A percentile compares a stretch with the other conserved stretches of the same genome.
These are phyloP conservation scores for Drosophila nr. perissopoda DNA, from an alignment of 2,888 invertebrate species.

Conservation along the genomic window DNA sequence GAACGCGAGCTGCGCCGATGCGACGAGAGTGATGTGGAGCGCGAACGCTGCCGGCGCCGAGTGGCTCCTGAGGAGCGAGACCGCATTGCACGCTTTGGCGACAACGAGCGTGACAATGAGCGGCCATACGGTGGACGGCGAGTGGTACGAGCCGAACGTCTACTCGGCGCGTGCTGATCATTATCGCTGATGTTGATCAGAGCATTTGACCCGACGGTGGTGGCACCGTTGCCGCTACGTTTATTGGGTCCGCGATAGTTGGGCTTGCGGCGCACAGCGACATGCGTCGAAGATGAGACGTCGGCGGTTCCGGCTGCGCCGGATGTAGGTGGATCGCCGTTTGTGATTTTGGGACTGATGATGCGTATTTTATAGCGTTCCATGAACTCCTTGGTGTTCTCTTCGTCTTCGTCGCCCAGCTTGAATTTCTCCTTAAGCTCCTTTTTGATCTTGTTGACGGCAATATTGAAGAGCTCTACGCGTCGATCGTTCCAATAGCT, in stretches of 20 bases:
- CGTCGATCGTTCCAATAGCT: slow-evolving; percentile 93
- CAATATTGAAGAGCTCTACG: slow-evolving; percentile 91
- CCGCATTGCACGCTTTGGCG: slow-evolving; percentile 51
- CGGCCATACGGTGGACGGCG: slow-evolving; percentile 52
- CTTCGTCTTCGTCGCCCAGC: slow-evolving; percentile 85
- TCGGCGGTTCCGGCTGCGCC: neutral
- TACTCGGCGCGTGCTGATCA: slow-evolving; percentile 53
- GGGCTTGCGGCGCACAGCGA: slow-evolving; percentile 50
- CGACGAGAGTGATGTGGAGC: slow-evolving; percentile 51
- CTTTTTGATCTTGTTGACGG: slow-evolving; percentile 88
- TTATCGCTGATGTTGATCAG: slow-evolving; percentile 84
- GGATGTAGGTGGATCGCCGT: neutral
- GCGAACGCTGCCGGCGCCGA: slow-evolving; percentile 36
- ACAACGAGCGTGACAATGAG: slow-evolving; percentile 53
- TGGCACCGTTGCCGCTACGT: slow-evolving; percentile 18
- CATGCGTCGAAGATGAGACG: neutral
- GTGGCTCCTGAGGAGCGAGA: slow-evolving; percentile 49
- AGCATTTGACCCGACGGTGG: slow-evolving; percentile 11
- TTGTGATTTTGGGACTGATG: slow-evolving; percentile 39
- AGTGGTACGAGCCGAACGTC: slow-evolving; percentile 23
- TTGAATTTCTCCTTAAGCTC: slow-evolving; percentile 89
- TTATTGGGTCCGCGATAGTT: slow-evolving; percentile 42
- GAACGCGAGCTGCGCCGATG: slow-evolving; percentile 56
- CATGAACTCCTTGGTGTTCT: slow-evolving; percentile 82
- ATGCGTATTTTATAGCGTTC: slow-evolving; percentile 83